Evolutionary conservation across 1,140 invertebrate genomes (phyloP), one percentile per base, ranked within the genome.

Genomic region (Xylocopa sonorina): DNA sequence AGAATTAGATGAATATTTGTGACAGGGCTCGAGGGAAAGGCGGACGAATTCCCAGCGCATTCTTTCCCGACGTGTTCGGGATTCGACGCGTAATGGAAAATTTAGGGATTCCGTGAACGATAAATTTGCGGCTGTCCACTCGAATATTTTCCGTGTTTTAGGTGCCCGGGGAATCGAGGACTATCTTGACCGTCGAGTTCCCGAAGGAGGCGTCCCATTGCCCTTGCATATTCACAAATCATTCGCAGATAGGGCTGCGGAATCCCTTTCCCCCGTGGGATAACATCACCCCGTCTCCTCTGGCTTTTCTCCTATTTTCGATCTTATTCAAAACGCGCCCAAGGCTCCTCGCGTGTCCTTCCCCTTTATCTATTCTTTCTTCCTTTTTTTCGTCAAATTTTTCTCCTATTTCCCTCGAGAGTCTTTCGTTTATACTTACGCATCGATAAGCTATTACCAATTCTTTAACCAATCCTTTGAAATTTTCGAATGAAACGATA

Each of bases 61-160:
- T 88, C 89, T 82, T 82, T 82, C 62, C 64, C 58, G 84, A 75
- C 85, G 78, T 82, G 78, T 84, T 71, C 84, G 83, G 88, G 88
- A 90, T 90, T 90, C 89, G 86, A 89, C 84, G 85, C 89, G 88
- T 92, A 91, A 92, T 92, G 91, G 91, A 91, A 92, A 92, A 92
- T 92, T 92, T 92, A 92, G 88, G 90, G 87, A 87, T 83, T 81
- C 87, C 80, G 73, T 51, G 87, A 75, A 88, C 91, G 88, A 92
- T 92, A 92, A 92, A 92, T 92, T 91, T 90, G 88, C 90, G 88
- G 90, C 91, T 90, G 91, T 92, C 91, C 87, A 89, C 89, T 92
- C 87, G 90, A 92, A 92, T 92, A 92, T 92, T 92, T 92, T 91
- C 90, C 91, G 87, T 92, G 89, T 92, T 92, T 91, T 92, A 92